Evolutionary conservation across 2,888 invertebrate genomes (phyloP).

Genomic region (Rotaria macrura): DNA sequence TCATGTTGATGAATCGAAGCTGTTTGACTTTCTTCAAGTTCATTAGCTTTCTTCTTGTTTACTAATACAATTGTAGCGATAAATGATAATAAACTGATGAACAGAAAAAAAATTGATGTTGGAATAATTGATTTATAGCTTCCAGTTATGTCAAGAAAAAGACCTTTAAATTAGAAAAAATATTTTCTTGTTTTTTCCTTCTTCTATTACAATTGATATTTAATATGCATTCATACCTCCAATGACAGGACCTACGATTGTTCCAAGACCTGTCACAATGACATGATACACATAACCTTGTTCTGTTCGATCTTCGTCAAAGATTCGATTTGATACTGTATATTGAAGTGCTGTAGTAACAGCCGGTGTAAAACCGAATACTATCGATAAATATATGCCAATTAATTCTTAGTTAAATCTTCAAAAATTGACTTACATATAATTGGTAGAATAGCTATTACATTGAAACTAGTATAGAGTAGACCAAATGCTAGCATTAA

Average conservation of each 20-base stretch:
- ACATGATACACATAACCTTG: not conserved
- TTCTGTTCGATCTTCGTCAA: not conserved
- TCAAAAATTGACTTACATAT: not conserved
- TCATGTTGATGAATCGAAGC: not conserved
- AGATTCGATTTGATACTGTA: not conserved
- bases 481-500: not conserved
- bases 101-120: not conserved
- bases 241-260: not conserved
- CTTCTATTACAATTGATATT: not conserved
- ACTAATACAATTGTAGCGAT: not conserved
- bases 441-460: not conserved
- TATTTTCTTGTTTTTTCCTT: not conserved
- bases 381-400: not conserved
- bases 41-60: not conserved
- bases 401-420: not conserved
- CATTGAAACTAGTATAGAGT: not conserved
- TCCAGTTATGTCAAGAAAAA: not conserved
- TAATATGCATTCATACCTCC: not conserved
- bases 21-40: not conserved
- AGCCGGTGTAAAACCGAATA: constrained; percentile 1
- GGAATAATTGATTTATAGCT: constrained; percentile 5
- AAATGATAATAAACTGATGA: not conserved
- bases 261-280: not conserved
- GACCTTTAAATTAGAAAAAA: not conserved
- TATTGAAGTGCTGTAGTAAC: not conserved